These are phyloP conservation scores for Avahi laniger DNA, from an alignment of 2,797 vertebrate species.

Conservation along the genomic window DNA sequence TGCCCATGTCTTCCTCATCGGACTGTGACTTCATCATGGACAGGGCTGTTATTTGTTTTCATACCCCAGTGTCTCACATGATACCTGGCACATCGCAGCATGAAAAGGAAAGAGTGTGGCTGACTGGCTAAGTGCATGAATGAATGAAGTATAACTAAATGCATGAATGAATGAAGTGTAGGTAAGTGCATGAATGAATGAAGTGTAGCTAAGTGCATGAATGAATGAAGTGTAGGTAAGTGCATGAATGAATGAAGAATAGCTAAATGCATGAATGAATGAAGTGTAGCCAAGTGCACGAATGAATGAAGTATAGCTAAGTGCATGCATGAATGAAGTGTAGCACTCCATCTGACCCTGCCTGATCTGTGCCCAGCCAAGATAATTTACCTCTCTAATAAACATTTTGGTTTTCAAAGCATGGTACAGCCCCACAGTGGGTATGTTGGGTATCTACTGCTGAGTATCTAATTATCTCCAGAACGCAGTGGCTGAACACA, in stretches of 20 bases:
- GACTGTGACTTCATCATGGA: not conserved
- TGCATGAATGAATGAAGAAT: no score
- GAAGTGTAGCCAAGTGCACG: not conserved
- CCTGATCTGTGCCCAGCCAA: not conserved
- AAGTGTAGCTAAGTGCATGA: not conserved
- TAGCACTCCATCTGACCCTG: not conserved
- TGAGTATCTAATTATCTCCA: not conserved
- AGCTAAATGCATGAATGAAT: not conserved
- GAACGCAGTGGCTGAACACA: not conserved
- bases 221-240: no score
- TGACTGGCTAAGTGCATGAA: no score
- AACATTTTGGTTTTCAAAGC: not conserved
- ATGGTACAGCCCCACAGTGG: not conserved
- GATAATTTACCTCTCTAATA: not conserved
- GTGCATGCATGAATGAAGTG: no score
- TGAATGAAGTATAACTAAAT: not conserved
- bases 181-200: no score
- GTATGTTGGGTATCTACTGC: not conserved
- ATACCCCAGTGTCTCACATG: fast-evolving
- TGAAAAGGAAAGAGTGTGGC: not conserved
- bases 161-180: not conserved
- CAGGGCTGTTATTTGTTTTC: fast-evolving
- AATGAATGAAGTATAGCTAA: not conserved
- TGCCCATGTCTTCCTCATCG: fast-evolving
- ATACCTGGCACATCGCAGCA: fast-evolving